These are phyloP conservation scores for Pinctada fucata DNA, from an alignment of 2,888 invertebrate species.

Conservation along the genomic window DNA sequence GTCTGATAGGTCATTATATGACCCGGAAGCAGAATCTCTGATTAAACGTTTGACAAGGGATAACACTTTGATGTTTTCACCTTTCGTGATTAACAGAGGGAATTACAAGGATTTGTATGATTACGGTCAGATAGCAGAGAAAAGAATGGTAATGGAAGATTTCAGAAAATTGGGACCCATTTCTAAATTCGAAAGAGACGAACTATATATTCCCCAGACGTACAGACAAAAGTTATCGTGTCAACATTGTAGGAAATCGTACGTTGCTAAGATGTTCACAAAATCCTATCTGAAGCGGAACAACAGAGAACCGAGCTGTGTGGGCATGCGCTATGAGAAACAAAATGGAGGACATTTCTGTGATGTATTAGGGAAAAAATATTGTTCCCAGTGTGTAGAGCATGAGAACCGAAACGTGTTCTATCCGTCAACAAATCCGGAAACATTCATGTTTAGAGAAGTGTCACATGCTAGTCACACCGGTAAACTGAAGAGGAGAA, in stretches of 20 bases:
- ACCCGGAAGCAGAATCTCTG: slow-evolving; percentile 13
- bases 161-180: slow-evolving; percentile 18
- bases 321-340: neutral
- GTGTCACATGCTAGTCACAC: neutral
- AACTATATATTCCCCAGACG: slow-evolving; percentile 24
- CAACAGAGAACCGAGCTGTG: slow-evolving; percentile 19
- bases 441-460: neutral
- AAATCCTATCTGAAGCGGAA: slow-evolving; percentile 27
- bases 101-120: slow-evolving; percentile 8
- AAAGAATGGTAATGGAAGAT: slow-evolving; percentile 31
- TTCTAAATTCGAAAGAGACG: slow-evolving; percentile 35
- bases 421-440: neutral
- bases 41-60: slow-evolving; percentile 28
- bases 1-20: slow-evolving; percentile 8
- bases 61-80: slow-evolving; percentile 28
- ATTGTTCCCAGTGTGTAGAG: slow-evolving; percentile 34
- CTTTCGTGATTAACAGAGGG: slow-evolving; percentile 17
- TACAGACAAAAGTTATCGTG: slow-evolving; percentile 27
- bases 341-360: slow-evolving; percentile 30
- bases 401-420: slow-evolving; percentile 22
- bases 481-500: neutral
- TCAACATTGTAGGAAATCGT: slow-evolving; percentile 28
- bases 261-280: slow-evolving; percentile 32
- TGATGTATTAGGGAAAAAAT: slow-evolving; percentile 40
- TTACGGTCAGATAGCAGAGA: slow-evolving; percentile 26